phyloP scores from a whole-genome alignment of 1,140 invertebrate species.

The Dendrolimus kikuchii region DNA sequence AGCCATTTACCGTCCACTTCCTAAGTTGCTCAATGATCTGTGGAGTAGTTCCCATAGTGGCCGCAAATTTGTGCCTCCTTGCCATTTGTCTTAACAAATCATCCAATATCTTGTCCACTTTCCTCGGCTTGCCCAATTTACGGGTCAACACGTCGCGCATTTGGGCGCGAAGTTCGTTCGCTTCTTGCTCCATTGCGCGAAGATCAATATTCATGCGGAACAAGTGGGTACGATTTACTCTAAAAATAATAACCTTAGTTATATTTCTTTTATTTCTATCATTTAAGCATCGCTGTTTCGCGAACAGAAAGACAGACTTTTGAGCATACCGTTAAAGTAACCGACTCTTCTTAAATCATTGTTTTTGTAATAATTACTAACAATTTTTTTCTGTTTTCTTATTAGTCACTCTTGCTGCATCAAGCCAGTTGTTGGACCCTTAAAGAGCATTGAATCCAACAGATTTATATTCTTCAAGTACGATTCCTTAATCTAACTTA shows the following conservation, averaged over 20 bases:
- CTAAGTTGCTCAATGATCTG: slow-evolving; percentile 35
- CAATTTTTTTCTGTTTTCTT: too few relatives aligned
- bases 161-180: slow-evolving; percentile 36
- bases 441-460: too few relatives aligned
- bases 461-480: too few relatives aligned
- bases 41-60: slow-evolving; percentile 29
- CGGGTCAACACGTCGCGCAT: slow-evolving; percentile 53
- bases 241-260: slow-evolving; percentile 7
- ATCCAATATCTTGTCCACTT: slow-evolving; percentile 48
- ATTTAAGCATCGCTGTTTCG: too few relatives aligned
- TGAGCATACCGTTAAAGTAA: too few relatives aligned
- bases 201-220: slow-evolving; percentile 63
- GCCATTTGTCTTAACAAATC: slow-evolving; percentile 53
- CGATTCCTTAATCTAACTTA: too few relatives aligned
- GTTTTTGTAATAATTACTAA: too few relatives aligned
- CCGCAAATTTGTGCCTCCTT: slow-evolving; percentile 42
- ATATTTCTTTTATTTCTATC: too few relatives aligned
- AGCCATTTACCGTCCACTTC: slow-evolving; percentile 31
- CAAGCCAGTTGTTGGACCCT: too few relatives aligned
- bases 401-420: too few relatives aligned
- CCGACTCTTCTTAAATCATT: too few relatives aligned
- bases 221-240: slow-evolving; percentile 53
- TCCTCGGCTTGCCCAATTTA: slow-evolving; percentile 47
- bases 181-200: slow-evolving; percentile 43
- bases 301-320: too few relatives aligned